Base-by-base conservation (phyloP, 2,888 invertebrate genomes). In the Metalampra italica region DNA sequence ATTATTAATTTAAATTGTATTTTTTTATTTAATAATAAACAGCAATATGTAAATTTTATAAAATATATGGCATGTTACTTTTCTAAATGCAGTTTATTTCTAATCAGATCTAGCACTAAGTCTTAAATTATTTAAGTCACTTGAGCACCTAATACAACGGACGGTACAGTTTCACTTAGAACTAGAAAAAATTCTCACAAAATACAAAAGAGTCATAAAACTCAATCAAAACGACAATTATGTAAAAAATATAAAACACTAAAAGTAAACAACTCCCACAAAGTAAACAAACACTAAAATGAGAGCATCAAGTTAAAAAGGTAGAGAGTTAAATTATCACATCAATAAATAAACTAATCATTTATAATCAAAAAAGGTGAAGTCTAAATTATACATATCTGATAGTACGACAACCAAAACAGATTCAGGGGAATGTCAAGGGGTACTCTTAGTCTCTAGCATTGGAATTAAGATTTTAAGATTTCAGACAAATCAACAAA, bases 21-120 rank as follows among this genome's bases (percentile, higher is more conserved):
- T 68, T 66, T 69, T 66, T 69, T 73, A 73, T 74, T 72, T 71
- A 74, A 71, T 71, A 74, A 71, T 74, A 74, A 75, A 76, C 71
- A 76, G 75, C 71, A 75, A 71, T 73, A 64, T 74, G 78, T 82
- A 81, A 74, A 78, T 73, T 81, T 78, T 81, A 81, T 78, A 76
- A 83, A 87, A 86, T 89, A 88, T 88, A 89, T 83, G 85, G 82
- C 85, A 87, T 87, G 87, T 89, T 89, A 88, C 75, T 87, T 83
- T 87, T 82, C 78, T 82, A 80, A 73, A 60, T 40, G 53, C 54
- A 51, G 60, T 69, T 65, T 70, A 68, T 75, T 65, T 56, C 62
- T 29, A 14, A 58, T 62, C 53, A 63, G 57, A 61, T 60, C 62
- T 49, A 48, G 45, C 47, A 46, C 46, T 46, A 49, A 55, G 51